Percentiles rank a stretch among this genome's conserved stretches.
Evolutionary conservation across 2,888 invertebrate genomes (phyloP).

Genomic region (Conomelus anceps): DNA sequence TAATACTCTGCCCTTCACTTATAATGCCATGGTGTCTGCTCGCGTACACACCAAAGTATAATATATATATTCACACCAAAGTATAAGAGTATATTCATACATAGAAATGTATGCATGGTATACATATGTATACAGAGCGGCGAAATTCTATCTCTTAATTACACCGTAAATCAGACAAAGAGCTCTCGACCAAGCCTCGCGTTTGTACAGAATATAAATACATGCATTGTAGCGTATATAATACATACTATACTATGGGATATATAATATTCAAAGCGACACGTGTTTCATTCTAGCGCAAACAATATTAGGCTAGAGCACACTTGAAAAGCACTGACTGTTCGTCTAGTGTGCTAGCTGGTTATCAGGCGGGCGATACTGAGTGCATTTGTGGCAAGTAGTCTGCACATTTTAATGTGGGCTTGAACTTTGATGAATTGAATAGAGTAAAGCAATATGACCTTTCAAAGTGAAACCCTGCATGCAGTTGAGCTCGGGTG

Average conservation of each 20-base stretch:
- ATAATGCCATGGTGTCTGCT: background rate
- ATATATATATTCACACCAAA: no score
- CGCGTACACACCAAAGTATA: no score
- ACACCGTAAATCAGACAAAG: background rate
- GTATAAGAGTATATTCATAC: background rate
- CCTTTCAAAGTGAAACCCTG: background rate
- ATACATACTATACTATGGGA: background rate
- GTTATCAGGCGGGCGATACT: no score
- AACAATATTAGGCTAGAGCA: background rate
- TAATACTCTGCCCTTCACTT: background rate
- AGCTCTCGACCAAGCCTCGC: background rate
- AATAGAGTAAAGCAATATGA: background rate
- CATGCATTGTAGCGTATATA: background rate
- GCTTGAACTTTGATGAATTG: background rate
- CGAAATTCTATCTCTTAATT: background rate
- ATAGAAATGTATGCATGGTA: background rate
- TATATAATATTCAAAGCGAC: background rate
- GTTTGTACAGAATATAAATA: background rate
- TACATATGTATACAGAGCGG: background rate
- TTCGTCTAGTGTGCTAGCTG: background rate
- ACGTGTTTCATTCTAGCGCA: background rate
- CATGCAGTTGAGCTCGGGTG: background rate
- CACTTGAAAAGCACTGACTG: background rate
- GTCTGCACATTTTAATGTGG: no score
- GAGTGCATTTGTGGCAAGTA: no score